Evolutionary conservation across 2,888 invertebrate species (phyloP).

Genomic region (Agriotes lineatus): DNA sequence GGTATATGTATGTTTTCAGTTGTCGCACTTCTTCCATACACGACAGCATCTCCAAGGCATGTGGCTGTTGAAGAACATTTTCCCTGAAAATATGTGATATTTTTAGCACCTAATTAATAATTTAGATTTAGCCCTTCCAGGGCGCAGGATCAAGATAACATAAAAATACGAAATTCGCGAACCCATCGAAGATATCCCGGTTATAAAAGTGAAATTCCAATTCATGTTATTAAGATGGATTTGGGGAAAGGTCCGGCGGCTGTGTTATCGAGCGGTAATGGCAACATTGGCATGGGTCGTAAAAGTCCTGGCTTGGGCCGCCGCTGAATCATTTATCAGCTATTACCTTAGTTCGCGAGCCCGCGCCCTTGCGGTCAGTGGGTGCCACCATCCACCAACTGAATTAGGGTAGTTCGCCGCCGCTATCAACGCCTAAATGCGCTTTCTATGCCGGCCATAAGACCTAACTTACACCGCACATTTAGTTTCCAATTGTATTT

Average conservation of each 20-base stretch:
- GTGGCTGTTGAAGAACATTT: too few species aligned
- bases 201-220: slow-evolving; percentile 42
- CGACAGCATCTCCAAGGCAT: too few species aligned
- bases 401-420: slow-evolving; percentile 49
- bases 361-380: slow-evolving; percentile 50
- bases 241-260: slow-evolving; percentile 54
- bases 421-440: slow-evolving; percentile 64
- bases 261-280: slow-evolving; percentile 64
- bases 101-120: too few species aligned
- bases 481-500: slow-evolving; percentile 57
- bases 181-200: slow-evolving; percentile 11
- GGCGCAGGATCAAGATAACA: background rate
- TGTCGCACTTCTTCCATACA: too few species aligned
- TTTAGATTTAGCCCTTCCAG: background rate
- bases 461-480: slow-evolving; percentile 59
- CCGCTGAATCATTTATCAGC: slow-evolving; percentile 64
- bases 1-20: too few species aligned
- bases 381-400: slow-evolving; percentile 44
- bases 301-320: slow-evolving; percentile 57
- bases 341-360: slow-evolving; percentile 55
- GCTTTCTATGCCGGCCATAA: slow-evolving; percentile 62
- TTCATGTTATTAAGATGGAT: slow-evolving; percentile 53
- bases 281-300: slow-evolving; percentile 62
- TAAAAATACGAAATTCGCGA: background rate
- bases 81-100: too few species aligned